Evolutionary conservation across 2,888 invertebrate species (phyloP), one percentile per base, ranked within the genome.

Genomic region (Drosophila seclusa): DNA sequence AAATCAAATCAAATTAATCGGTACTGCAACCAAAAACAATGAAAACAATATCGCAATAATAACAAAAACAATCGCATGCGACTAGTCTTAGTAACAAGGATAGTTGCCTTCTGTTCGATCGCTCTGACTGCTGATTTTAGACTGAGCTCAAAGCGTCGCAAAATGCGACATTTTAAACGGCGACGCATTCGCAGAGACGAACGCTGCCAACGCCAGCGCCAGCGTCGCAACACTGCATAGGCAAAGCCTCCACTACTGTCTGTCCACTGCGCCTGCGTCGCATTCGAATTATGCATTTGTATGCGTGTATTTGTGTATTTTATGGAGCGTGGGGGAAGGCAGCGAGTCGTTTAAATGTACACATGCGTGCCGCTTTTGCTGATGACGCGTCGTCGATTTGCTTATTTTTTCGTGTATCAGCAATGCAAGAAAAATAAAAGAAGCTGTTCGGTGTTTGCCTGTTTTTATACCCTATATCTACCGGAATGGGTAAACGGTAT

Each of bases 81-180:
- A 73, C 52, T 73, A 38, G 67, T 40, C n/a, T 66, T 40, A 27
- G 57, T 40, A 49, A 32, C 38, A 63, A 54, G 34, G 42, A 59
- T 58, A 53, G 65, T 57, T 38, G 24, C 59, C 58, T 60, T n/a
- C 70, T 54, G 75, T 32, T 49, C 65, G 68, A 70, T 76, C 70
- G 71, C 76, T 66, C 58, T 76, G 78, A 80, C 71, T 82, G 84
- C 73, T 65, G 78, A 63, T 65, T 78, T 73, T 72, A 76, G 80
- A 84, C 84, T 87, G 87, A 84, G 82, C 80, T 80, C 80, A 65
- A 68, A 71, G 59, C 79, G 65, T 64, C 70, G 55, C 57, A 72
- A 72, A 70, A 73, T 69, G 80, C 80, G 73, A 65, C 86, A 76
- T 83, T 83, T 83, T 86, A 83, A 83, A 80, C 78, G 81, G 82